Evolutionary conservation across 2,113 vertebrate genomes (phyloP), one percentile per base, ranked within the genome.

Genomic region (Poeciliopsis retropinna): DNA sequence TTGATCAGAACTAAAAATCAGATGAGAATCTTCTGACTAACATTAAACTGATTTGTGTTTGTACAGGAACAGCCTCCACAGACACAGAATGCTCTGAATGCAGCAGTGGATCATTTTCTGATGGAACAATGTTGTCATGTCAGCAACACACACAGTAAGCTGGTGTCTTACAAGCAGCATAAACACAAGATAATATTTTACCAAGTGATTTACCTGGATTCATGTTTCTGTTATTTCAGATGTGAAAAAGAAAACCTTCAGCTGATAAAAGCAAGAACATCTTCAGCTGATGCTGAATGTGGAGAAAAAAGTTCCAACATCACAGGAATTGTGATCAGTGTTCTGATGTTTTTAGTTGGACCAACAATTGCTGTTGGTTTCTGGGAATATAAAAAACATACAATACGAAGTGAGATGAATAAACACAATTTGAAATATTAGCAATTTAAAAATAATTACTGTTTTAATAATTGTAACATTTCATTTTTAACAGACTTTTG

Each of bases 41-140:
- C 41, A 0, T 44, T 17, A 15, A 17, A 17, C 41, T 44, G 41
- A 5, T 44, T 17, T 67, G 3, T 66, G n/a, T 67, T 19, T 71
- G 10, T 79, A 12, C 73, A 85, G 82, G 79, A 70, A 71, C 75
- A 10, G 11, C 75, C 3, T 17, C 1, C 17, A 22, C 11, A 60
- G 80, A 85, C 80, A 60, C 78, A 22, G n/a, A 14, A 13, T 88
- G 79, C 39, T 72, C 70, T 32, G 64, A 67, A 70, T 88, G 84
- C 73, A 63, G 11, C 2, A 30, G 0, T 22, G 81, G 72, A 60
- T 78, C 76, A 28, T 86, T 84, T 82, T 84, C 74, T 6, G 2
- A 84, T 67, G 87, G 81, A 54, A 75, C 70, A 12, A 47, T 27
- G n/a, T 37, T 79, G 51, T 30, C n/a, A 32, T 88, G 82, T 80